Conservation (phyloP, 2,797 vertebrate genomes). For the Nyctalus aviator region DNA sequence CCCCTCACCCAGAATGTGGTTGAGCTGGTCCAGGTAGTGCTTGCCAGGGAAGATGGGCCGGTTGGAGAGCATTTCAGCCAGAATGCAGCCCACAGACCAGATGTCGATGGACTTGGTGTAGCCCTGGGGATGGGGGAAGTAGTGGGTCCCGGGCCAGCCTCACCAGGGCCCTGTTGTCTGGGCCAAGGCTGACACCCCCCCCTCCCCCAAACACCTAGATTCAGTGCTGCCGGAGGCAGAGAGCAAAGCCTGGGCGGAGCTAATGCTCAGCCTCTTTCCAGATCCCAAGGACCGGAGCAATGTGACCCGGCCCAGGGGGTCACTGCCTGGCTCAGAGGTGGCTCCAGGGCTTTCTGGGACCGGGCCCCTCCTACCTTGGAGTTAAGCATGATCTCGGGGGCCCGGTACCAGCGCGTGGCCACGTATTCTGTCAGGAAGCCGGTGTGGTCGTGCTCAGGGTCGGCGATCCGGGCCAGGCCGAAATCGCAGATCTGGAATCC, state of each 20-base stretch:
- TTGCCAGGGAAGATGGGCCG: conserved; percentile 95
- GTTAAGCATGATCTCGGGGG: conserved; percentile 97
- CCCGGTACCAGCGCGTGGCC: conserved; percentile 97
- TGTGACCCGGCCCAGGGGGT: neutral
- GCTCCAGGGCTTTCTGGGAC: neutral
- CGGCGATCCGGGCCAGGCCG: conserved; percentile 94
- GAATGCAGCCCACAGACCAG: conserved; percentile 97
- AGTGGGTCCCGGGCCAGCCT: neutral
- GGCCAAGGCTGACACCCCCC: neutral
- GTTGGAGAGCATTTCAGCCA: conserved; percentile 96
- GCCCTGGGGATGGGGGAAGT: conserved; percentile 86
- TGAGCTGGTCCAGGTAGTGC: conserved; percentile 96
- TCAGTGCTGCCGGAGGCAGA: neutral
- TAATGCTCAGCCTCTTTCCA: neutral
- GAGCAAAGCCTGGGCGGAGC: neutral
- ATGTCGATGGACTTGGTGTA: conserved; percentile 97
- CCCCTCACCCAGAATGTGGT: conserved; percentile 93
- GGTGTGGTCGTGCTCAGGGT: conserved; percentile 94
- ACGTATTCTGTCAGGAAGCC: conserved; percentile 96
- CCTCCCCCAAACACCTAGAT: neutral
- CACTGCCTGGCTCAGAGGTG: neutral
- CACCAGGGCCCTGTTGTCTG: neutral
- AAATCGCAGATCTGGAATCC: conserved; percentile 94
- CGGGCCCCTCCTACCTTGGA: conserved; percentile 90
- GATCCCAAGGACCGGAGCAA: neutral